phyloP scores from a whole-genome alignment of 2,888 invertebrate species.

The Ennomos erosarius region DNA sequence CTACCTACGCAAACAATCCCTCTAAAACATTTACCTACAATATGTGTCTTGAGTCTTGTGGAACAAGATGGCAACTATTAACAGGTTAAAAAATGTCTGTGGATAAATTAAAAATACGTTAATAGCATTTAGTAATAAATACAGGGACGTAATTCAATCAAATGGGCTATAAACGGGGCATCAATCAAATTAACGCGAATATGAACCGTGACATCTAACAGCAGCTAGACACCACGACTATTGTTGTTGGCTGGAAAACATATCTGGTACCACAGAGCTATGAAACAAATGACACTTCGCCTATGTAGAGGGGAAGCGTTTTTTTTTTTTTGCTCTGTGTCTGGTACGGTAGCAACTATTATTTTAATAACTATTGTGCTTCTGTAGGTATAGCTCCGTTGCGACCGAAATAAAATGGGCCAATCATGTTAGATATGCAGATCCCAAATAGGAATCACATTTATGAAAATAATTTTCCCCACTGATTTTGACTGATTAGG shows the following conservation, averaged over 20 bases:
- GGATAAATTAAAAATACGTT: constrained; percentile 12
- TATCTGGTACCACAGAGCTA: too few species aligned
- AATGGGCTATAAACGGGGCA: constrained; percentile 41
- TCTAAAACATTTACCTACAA: constrained; percentile 8
- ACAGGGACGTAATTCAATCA: constrained; percentile 20
- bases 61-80: constrained; percentile 4
- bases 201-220: constrained; percentile 52
- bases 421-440: constrained; percentile 18
- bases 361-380: too few species aligned
- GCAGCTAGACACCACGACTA: constrained; percentile 33
- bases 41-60: neutral
- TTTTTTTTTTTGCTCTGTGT: too few species aligned
- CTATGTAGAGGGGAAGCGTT: too few species aligned
- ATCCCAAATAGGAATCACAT: constrained; percentile 10
- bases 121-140: constrained; percentile 16
- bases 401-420: constrained; percentile 24
- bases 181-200: constrained; percentile 60
- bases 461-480: too few species aligned
- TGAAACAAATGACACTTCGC: too few species aligned
- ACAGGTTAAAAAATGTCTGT: constrained; percentile 5
- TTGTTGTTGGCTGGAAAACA: constrained; percentile 35
- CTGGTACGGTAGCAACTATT: too few species aligned
- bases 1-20: constrained; percentile 13
- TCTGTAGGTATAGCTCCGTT: constrained; percentile 8
- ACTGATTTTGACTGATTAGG: too few species aligned